Evolutionary conservation across 2,113 vertebrate genomes (phyloP), one percentile per base, ranked within the genome.

Genomic region (Megaceryle torquata): DNA sequence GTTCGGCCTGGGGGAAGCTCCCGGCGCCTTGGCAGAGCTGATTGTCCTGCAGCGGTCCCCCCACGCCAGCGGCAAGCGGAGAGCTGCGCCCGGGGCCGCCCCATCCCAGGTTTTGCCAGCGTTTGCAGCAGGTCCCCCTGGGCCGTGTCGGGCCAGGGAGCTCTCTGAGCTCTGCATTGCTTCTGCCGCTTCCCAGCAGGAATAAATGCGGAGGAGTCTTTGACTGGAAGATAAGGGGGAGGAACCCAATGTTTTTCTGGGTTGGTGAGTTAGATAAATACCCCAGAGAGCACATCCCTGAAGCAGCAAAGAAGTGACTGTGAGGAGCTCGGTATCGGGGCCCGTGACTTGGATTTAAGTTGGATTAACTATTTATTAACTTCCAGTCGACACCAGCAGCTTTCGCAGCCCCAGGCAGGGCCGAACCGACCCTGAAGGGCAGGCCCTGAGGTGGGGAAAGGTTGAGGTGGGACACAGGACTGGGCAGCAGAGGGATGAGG

Each of bases 51-150:
- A 20, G 64, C 41, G 13, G 43, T 60, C 19, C 39, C 24, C 9
- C 13, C 1, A 2, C 0, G 4, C 2, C 14, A 50, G 35, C 7
- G 25, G 56, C 20, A 8, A 48, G 71, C 7, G 0, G 15, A 12
- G 67, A n/a, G 61, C 91, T 57, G 50, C 1, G 4, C 57, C 12
- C 2, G 31, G 71, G n/a, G 70, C 69, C 22, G 2, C 65, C n/a
- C 50, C 7, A 2, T 15, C 26, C 1, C 9, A 1, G 13, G 4
- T n/a, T 24, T 25, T 46, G 17, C 51, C 25, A 10, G 50, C 4
- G 29, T 46, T 20, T 46, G 19, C 17, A 18, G 46, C 53, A 35
- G 60, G 53, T 69, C 15, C 41, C 74, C 68, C 9, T 22, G 57
- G 37, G 76, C 86, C 54, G 25, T 3, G 15, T 4, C 2, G 2